These are phyloP conservation scores for Catocala nupta DNA, from an alignment of 2,888 invertebrate genomes.

Conservation along the genomic window DNA sequence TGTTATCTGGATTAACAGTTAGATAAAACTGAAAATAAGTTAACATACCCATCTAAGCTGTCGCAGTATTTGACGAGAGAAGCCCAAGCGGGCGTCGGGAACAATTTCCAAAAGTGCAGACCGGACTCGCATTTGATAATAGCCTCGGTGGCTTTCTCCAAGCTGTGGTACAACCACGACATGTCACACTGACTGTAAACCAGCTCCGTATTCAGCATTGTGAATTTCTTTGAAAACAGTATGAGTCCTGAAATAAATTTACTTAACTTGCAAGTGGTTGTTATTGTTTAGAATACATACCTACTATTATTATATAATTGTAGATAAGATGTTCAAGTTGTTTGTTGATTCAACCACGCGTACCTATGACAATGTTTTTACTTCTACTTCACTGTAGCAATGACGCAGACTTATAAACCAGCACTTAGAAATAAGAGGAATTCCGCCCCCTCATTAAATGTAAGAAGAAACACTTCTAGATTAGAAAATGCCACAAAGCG, in stretches of 20 bases:
- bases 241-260: slow-evolving; percentile 67
- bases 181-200: slow-evolving; percentile 85
- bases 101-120: slow-evolving; percentile 89
- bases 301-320: too few species aligned
- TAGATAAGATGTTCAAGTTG: background rate
- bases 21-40: background rate
- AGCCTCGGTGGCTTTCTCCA: slow-evolving; percentile 87
- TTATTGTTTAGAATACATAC: too few species aligned
- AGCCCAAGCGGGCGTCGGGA: slow-evolving; percentile 88
- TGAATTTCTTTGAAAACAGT: slow-evolving; percentile 88
- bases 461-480: background rate
- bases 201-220: slow-evolving; percentile 85
- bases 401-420: too few species aligned
- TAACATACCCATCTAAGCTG: slow-evolving; percentile 86
- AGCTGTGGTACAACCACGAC: slow-evolving; percentile 86
- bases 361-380: too few species aligned
- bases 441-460: too few species aligned
- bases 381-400: too few species aligned
- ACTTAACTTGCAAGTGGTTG: background rate
- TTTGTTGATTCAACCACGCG: background rate
- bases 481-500: too few species aligned
- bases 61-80: slow-evolving; percentile 88
- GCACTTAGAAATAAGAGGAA: too few species aligned
- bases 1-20: too few species aligned
- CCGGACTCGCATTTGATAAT: slow-evolving; percentile 89